Conservation (phyloP, 2,797 vertebrate species). For the Spatula versicolor region DNA sequence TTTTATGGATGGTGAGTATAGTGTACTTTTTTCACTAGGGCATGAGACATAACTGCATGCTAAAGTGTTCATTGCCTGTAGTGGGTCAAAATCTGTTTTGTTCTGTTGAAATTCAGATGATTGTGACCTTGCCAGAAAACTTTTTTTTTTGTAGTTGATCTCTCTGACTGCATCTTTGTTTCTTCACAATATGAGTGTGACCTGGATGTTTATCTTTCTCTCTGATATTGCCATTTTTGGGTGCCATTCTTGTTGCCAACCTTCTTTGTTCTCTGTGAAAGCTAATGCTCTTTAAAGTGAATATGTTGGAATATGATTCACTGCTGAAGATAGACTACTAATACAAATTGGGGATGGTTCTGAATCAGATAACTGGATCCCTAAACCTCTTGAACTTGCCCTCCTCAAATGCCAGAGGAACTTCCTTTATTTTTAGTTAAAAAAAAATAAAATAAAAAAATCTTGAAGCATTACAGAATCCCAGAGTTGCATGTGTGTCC, state of each 20-base stretch:
- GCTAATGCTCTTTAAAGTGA: background rate
- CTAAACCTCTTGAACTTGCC: background rate
- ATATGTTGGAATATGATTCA: background rate
- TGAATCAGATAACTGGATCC: background rate
- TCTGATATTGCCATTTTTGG: background rate
- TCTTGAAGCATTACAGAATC: background rate
- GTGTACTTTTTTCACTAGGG: background rate
- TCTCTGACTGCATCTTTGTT: background rate
- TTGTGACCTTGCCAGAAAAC: background rate
- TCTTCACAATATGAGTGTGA: background rate
- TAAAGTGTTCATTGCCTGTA: background rate
- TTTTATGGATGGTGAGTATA: conserved; percentile 81
- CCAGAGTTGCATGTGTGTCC: background rate
- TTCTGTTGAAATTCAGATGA: conserved; percentile 5
- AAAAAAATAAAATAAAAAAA: background rate
- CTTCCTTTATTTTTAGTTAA: background rate
- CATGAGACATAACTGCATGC: background rate
- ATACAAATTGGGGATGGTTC: background rate
- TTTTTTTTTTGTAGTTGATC: background rate
- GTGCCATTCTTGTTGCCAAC: background rate
- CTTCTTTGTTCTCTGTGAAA: background rate
- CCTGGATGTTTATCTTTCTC: background rate
- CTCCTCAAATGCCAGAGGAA: background rate
- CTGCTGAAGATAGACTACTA: background rate
- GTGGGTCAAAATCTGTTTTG: background rate